Conservation (phyloP, 2,797 vertebrate species). For the Luscinia luscinia region DNA sequence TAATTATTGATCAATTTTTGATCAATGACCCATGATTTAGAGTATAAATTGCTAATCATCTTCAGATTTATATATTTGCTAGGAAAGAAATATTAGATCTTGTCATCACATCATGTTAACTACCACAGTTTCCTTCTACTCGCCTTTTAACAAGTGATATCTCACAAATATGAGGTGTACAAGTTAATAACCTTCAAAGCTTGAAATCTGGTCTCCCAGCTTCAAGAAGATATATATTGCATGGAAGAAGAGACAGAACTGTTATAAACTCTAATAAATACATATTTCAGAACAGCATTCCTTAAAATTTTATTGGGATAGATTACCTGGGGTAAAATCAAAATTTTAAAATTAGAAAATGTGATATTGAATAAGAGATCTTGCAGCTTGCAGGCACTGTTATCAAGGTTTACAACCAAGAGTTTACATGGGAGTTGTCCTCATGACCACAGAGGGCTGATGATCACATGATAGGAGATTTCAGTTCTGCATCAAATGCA, state of each 20-base stretch:
- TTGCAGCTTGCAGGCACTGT: neutral
- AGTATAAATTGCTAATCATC: neutral
- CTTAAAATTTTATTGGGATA: neutral
- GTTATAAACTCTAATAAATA: neutral
- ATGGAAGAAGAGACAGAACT: neutral
- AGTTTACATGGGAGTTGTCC: neutral
- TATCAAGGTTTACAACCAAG: neutral
- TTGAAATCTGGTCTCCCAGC: neutral
- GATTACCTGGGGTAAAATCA: neutral
- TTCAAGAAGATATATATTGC: neutral
- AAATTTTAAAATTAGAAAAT: neutral
- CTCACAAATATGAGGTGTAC: neutral
- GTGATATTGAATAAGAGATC: neutral
- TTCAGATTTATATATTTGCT: neutral
- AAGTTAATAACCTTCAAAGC: neutral
- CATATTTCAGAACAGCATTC: neutral
- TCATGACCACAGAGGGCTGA: neutral
- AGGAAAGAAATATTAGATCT: neutral
- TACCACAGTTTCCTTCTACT: neutral
- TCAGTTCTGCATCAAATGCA: neutral
- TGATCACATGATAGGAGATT: neutral
- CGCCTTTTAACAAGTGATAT: neutral
- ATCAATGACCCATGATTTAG: neutral
- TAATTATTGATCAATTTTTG: neutral
- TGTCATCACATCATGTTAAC: neutral